Conservation (phyloP, 2,113 vertebrate genomes). For the Elgaria multicarinata region DNA sequence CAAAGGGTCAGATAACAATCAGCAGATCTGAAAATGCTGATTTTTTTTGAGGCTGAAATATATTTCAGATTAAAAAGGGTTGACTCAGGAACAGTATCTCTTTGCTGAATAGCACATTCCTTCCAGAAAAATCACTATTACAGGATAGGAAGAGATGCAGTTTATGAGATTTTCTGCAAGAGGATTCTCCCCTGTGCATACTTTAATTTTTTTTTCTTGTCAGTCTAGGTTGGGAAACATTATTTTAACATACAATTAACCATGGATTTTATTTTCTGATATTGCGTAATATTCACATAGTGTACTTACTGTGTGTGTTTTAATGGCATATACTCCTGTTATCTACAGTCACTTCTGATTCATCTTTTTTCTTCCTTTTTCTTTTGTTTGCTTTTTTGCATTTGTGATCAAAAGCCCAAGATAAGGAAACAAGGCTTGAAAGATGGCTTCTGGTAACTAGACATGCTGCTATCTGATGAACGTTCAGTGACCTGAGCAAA, state of each 20-base stretch:
- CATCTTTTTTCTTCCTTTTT: not conserved
- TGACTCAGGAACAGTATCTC: conserved; percentile 46
- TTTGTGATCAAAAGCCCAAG: conserved; percentile 55
- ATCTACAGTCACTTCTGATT: conserved; percentile 53
- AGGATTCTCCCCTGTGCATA: conserved; percentile 54
- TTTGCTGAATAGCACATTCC: conserved; percentile 64
- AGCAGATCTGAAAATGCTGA: conserved; percentile 38
- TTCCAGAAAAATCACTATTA: conserved; percentile 65
- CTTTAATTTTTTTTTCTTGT: conserved; percentile 66
- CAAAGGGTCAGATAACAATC: conserved; percentile 23
- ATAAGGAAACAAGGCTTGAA: conserved; percentile 59
- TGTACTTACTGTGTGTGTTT: conserved; percentile 50
- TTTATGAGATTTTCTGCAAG: conserved; percentile 64
- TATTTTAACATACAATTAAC: conserved; percentile 70
- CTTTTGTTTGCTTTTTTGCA: conserved; percentile 51
- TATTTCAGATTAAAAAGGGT: conserved; percentile 50
- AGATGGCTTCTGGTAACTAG: conserved; percentile 15
- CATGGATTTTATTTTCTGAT: conserved; percentile 63
- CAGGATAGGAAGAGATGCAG: conserved; percentile 61
- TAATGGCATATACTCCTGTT: conserved; percentile 58
- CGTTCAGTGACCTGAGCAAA: not conserved
- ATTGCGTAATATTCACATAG: conserved; percentile 57
- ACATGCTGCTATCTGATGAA: not conserved
- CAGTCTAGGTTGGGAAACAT: conserved; percentile 62
- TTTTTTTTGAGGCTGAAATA: not conserved